Base-by-base conservation (phyloP, 2,888 invertebrate genomes). In the Hyppa rectilinea region DNA sequence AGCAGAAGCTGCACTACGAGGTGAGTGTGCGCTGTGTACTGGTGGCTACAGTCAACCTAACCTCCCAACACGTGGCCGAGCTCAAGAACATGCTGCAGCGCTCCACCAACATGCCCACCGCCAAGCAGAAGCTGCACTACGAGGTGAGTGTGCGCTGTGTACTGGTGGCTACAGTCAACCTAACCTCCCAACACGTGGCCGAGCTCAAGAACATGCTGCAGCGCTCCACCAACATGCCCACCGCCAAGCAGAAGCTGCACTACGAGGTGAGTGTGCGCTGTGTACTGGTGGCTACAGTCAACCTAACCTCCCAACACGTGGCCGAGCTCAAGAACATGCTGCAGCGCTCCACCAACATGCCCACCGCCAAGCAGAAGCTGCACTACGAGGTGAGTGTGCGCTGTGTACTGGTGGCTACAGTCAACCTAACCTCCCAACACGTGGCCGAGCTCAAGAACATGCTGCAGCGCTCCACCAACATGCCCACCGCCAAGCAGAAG, bases 401-500 rank as follows among this genome's bases (percentile, higher is more conserved):
- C 23, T 3, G 4, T 38, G 26, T 38, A 23, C 23, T 17, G 17
- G n/a, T n/a, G 9, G 34, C 2, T 23, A 23, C 9, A 55, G 9
- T 34, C 23, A 0, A 36, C 9, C 34, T 23, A n/a, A n/a, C n/a
- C n/a, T n/a, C n/a, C n/a, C n/a, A n/a, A n/a, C n/a, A n/a, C 0
- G 97, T 99, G n/a, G 97, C 97, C 20, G 97, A 97, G 65, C 97
- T 99, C 85, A 99, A 99, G 95, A 97, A 97, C 17, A 97, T 98
- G 90, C 97, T 99, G 84, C 97, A 97, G 89, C 97, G 98, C 80
- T 97, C 98, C 90, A 98, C 98, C 70, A 98, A 98, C 81, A 98
- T 99, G 98, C 99, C 99, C 53, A 98, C 98, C 26, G 99, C 99
- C 65, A 99, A 99, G 92, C 99, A 99, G 95, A 99, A 99, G 93